A percentile compares a stretch with the other conserved stretches of the same genome.
Conservation (phyloP, 2,888 invertebrate species). For the Andricus quercusramuli region DNA sequence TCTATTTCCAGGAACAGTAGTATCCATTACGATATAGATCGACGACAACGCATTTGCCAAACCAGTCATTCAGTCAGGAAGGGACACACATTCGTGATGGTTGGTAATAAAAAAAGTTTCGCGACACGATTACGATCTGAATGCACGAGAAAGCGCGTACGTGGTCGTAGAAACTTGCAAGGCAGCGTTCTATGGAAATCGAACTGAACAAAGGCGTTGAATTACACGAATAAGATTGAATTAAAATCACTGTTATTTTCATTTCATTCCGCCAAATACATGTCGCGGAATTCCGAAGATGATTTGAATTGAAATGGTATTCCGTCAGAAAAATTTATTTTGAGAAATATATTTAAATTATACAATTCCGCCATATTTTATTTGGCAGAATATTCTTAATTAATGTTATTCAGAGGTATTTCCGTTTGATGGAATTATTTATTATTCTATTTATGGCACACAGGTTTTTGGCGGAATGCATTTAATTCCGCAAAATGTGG, state of each 20-base stretch:
- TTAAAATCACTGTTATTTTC: background rate
- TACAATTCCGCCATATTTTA: too few species aligned
- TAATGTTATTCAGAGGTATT: too few species aligned
- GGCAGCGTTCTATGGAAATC: slow-evolving; percentile 54
- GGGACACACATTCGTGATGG: slow-evolving; percentile 67
- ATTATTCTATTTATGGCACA: too few species aligned
- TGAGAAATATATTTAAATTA: too few species aligned
- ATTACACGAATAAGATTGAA: slow-evolving; percentile 30
- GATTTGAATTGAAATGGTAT: too few species aligned
- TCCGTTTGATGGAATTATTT: too few species aligned
- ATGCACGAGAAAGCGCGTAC: slow-evolving; percentile 66
- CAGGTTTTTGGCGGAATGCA: too few species aligned
- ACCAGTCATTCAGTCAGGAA: slow-evolving; percentile 53
- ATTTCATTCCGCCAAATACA: background rate
- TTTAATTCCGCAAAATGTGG: too few species aligned
- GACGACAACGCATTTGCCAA: slow-evolving; percentile 46
- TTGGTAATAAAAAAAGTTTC: slow-evolving; percentile 71
- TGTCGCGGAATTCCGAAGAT: background rate
- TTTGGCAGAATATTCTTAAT: too few species aligned
- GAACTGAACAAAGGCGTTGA: slow-evolving; percentile 46
- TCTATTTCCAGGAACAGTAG: background rate
- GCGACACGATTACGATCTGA: slow-evolving; percentile 65
- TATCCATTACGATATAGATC: slow-evolving; percentile 47
- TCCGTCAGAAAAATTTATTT: too few species aligned
- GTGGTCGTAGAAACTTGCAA: slow-evolving; percentile 55